Evolutionary conservation across 1,140 invertebrate species (phyloP).

Genomic region (Heliconius hermathena): DNA sequence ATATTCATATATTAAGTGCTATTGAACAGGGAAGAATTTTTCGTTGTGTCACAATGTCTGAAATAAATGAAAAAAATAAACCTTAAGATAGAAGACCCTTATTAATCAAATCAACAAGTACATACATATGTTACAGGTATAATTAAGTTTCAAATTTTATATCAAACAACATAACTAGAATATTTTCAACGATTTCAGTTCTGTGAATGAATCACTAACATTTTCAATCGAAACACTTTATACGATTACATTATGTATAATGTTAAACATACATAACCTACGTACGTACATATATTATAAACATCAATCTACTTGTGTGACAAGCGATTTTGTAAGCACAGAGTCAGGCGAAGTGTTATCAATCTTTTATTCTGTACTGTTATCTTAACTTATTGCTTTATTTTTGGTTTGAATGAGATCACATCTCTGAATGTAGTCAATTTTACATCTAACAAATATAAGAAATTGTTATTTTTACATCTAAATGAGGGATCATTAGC

Average conservation of each 20-base stretch:
- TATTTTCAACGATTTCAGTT: slow-evolving; percentile 79
- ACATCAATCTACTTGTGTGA: slow-evolving; percentile 49
- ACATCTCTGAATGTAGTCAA: slow-evolving; percentile 19
- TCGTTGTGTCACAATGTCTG: slow-evolving; percentile 65
- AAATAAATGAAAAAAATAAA: slow-evolving; percentile 45
- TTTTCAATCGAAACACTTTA: slow-evolving; percentile 66
- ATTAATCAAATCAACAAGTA: slow-evolving; percentile 76
- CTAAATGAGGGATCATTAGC: background rate
- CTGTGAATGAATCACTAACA: slow-evolving; percentile 80
- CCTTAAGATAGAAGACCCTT: slow-evolving; percentile 66
- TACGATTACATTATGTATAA: slow-evolving; percentile 50
- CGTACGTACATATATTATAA: slow-evolving; percentile 48
- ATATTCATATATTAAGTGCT: slow-evolving; percentile 49
- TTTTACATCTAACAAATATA: background rate
- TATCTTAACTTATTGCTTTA: background rate
- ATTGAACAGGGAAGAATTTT: slow-evolving; percentile 47
- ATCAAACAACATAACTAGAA: slow-evolving; percentile 78
- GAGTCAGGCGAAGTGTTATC: slow-evolving; percentile 32
- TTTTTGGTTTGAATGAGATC: slow-evolving; percentile 26
- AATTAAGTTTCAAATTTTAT: slow-evolving; percentile 63
- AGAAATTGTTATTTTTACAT: background rate
- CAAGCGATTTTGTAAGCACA: slow-evolving; percentile 42
- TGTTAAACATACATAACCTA: slow-evolving; percentile 44
- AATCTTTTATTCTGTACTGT: slow-evolving; percentile 29
- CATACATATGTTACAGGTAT: slow-evolving; percentile 76